Conservation (phyloP, 2,888 invertebrate species). For the Spilarctia lutea region DNA sequence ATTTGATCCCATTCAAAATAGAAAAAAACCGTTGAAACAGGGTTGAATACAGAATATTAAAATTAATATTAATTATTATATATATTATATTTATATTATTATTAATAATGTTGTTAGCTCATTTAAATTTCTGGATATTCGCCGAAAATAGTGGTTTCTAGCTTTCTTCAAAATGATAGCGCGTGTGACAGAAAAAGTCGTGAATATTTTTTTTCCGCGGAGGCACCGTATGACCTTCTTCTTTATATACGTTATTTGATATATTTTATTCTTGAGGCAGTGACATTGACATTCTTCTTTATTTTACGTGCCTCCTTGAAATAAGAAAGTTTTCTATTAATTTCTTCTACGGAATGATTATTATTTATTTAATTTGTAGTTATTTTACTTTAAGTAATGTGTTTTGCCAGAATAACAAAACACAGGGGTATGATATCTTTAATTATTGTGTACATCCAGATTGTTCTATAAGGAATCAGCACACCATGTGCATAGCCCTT, state of each 20-base stretch:
- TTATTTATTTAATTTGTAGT: conserved; percentile 60
- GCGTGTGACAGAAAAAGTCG: too few relatives aligned
- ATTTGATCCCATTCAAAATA: too few relatives aligned
- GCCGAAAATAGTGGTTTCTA: too few relatives aligned
- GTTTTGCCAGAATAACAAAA: conserved; percentile 45
- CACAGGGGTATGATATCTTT: conserved; percentile 16
- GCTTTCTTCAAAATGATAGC: too few relatives aligned
- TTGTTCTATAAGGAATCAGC: conserved; percentile 77
- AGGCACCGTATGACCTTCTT: background rate
- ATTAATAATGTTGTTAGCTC: too few relatives aligned
- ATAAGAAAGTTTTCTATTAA: conserved; percentile 12
- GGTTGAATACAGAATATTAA: too few relatives aligned
- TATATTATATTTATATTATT: too few relatives aligned
- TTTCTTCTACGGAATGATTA: conserved; percentile 54
- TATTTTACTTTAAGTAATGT: conserved; percentile 54
- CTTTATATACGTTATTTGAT: background rate
- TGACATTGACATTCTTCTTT: conserved; percentile 3
- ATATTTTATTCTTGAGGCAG: background rate
- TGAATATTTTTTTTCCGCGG: too few relatives aligned
- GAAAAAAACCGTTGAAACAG: too few relatives aligned
- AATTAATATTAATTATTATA: too few relatives aligned
- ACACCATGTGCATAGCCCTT: conserved; percentile 74
- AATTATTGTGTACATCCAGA: conserved; percentile 79
- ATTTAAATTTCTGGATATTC: too few relatives aligned
- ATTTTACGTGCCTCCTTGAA: background rate